These are phyloP conservation scores for Paramuricea clavata DNA, from an alignment of 92 coral and sea anemone genomes.

Conservation along the genomic window DNA sequence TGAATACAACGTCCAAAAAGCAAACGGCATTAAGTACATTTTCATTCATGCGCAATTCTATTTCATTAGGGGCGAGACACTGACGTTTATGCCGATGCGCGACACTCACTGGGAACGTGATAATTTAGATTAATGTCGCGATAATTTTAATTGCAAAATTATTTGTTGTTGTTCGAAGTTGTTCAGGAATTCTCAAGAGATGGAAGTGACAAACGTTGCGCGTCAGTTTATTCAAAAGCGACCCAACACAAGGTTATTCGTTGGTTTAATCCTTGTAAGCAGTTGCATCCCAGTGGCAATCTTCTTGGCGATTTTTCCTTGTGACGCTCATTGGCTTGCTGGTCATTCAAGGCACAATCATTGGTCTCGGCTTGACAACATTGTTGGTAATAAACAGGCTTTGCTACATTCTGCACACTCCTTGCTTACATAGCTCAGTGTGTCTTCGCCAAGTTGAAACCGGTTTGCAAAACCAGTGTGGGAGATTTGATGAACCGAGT, in stretches of 20 bases:
- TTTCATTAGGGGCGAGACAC: no score
- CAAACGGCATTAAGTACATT: no score
- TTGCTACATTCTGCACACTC: no score
- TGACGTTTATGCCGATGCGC: no score
- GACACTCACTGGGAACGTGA: background rate
- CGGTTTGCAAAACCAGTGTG: no score
- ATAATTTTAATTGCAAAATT: background rate
- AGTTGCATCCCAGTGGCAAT: no score
- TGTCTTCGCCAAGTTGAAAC: no score
- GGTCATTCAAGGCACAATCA: conserved; percentile 22
- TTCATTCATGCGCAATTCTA: no score
- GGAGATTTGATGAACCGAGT: no score
- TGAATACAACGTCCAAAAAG: no score
- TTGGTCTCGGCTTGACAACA: conserved; percentile 22
- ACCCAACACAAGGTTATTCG: conserved; percentile 9
- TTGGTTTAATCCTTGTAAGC: no score
- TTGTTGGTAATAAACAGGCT: conserved; percentile 11
- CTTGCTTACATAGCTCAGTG: no score
- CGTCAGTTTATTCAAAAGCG: conserved; percentile 26
- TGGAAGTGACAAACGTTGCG: conserved; percentile 14
- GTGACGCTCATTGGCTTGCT: conserved; percentile 9
- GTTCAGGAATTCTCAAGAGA: background rate
- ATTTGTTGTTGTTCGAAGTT: background rate
- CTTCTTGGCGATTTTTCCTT: conserved; percentile 18
- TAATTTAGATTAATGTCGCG: background rate